Conservation (phyloP, 2,797 vertebrate species). For the Calcarius lapponicus region DNA sequence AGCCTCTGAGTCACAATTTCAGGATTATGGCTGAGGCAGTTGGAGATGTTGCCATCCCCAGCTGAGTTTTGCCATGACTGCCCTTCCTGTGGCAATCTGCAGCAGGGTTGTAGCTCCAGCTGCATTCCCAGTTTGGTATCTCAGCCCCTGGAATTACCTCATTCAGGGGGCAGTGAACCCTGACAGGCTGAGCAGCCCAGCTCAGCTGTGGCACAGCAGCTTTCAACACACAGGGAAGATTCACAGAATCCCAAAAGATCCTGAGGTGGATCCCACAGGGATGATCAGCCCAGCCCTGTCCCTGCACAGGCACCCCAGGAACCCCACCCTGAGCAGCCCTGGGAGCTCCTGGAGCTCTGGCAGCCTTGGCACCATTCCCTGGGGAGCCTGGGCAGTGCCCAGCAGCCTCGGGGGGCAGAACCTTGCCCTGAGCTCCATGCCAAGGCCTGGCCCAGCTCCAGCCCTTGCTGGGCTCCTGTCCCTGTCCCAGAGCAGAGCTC, state of each 20-base stretch:
- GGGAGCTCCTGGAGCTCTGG: not conserved
- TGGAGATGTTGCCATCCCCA: constrained; percentile 5
- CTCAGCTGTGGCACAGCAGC: not conserved
- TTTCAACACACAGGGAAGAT: not conserved
- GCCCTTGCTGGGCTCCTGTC: not conserved
- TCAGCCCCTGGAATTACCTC: not conserved
- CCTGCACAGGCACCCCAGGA: not conserved
- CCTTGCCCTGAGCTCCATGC: not conserved
- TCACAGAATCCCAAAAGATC: not conserved
- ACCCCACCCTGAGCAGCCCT: not conserved
- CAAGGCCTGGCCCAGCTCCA: not conserved
- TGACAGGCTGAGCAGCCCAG: not conserved
- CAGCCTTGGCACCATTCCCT: not conserved
- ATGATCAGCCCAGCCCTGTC: fast-evolving
- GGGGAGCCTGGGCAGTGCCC: not conserved
- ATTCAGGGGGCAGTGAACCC: not conserved
- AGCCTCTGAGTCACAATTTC: constrained; percentile 12
- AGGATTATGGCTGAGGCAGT: not conserved
- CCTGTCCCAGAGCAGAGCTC: not conserved
- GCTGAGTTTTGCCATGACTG: not conserved
- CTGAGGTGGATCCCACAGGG: not conserved
- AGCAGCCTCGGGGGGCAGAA: not conserved
- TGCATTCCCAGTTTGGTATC: not conserved
- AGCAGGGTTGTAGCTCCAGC: not conserved
- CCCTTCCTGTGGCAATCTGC: no score